Conservation (phyloP, 2,113 vertebrate genomes). For the Nerophis ophidion region DNA sequence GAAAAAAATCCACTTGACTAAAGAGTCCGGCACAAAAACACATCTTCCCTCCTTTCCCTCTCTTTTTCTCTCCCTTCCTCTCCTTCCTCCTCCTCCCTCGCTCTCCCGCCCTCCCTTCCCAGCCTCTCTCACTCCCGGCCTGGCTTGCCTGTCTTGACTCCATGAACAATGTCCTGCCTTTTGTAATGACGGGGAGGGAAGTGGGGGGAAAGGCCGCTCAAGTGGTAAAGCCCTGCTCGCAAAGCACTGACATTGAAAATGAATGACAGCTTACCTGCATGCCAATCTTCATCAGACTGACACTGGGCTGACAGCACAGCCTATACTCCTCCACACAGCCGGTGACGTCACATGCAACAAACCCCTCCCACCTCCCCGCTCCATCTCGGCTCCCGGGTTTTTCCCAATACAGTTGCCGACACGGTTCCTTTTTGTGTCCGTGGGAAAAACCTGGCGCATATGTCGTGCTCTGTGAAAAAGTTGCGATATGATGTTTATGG, state of each 20-base stretch:
- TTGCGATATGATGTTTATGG: no score
- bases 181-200: constrained; percentile 77
- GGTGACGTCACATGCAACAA: constrained; percentile 72
- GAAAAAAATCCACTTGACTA: constrained; percentile 51
- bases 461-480: not conserved
- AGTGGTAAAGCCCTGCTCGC: constrained; percentile 65
- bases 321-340: constrained; percentile 85
- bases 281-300: constrained; percentile 99
- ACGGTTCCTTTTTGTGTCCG: constrained; percentile 61
- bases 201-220: constrained; percentile 61
- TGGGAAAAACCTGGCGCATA: constrained; percentile 53
- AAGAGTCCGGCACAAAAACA: constrained; percentile 61
- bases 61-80: constrained; percentile 54
- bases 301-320: constrained; percentile 96
- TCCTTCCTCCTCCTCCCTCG: constrained; percentile 31
- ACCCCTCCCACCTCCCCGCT: constrained; percentile 71
- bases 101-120: constrained; percentile 25
- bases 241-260: constrained; percentile 84
- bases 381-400: constrained; percentile 50
- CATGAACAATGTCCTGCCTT: constrained; percentile 89
- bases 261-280: constrained; percentile 99
- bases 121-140: constrained; percentile 27
- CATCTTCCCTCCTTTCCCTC: constrained; percentile 61
- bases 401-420: constrained; percentile 41
- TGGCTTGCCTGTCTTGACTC: constrained; percentile 64